Evolutionary conservation across 2,888 invertebrate species (phyloP).

Genomic region (Macrophya annulata): DNA sequence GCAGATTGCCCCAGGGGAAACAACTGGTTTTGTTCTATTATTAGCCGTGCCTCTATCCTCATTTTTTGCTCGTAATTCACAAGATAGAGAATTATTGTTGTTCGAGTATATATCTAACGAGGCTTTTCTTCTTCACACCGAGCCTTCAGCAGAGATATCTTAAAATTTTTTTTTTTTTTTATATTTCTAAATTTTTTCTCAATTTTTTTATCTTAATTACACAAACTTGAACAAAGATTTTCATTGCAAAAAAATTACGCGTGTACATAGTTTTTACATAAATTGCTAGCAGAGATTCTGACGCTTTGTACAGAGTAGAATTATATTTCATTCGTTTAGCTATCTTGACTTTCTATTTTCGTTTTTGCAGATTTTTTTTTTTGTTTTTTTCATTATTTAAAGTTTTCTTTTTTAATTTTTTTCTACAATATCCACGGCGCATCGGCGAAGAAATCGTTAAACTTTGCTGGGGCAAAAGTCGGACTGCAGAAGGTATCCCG

Average conservation of each 20-base stretch:
- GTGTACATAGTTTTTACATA: background rate
- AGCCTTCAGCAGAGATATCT: background rate
- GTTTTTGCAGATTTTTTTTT: background rate
- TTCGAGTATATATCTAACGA: conserved; percentile 33
- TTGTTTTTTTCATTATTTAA: background rate
- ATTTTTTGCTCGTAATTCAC: conserved; percentile 53
- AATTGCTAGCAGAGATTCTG: background rate
- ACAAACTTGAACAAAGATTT: background rate
- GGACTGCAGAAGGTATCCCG: conserved; percentile 1
- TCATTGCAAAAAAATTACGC: background rate
- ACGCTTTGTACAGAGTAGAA: background rate
- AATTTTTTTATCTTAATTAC: background rate
- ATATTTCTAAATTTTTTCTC: background rate
- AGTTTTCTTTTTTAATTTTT: background rate
- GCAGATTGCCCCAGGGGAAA: conserved; percentile 61
- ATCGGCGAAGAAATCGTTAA: conserved; percentile 28
- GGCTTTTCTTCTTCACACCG: background rate
- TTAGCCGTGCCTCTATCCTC: conserved; percentile 69
- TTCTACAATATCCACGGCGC: background rate
- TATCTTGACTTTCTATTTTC: background rate
- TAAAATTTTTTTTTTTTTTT: background rate
- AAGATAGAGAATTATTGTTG: conserved; percentile 32
- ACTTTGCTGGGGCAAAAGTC: conserved; percentile 34
- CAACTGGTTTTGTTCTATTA: conserved; percentile 69
- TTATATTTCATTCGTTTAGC: background rate